These are phyloP conservation scores for Hydractinia symbiolongicarpus DNA, from an alignment of 30 jellyfish, hydroid and myxozoan species.

Conservation along the genomic window DNA sequence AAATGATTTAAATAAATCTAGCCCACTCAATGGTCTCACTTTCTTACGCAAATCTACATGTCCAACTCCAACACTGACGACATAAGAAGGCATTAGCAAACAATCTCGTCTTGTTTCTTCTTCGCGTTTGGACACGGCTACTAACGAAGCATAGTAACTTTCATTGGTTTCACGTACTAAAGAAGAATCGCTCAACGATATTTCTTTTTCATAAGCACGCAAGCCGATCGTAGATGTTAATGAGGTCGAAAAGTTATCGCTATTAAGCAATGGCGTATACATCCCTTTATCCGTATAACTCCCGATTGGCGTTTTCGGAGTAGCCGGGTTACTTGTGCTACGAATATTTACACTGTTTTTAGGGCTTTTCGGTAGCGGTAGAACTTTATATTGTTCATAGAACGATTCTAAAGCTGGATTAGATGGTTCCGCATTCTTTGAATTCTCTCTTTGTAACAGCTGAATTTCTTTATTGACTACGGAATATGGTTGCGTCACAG, in stretches of 20 bases:
- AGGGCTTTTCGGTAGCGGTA: constrained; percentile 22
- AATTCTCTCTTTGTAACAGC: not conserved
- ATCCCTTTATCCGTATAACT: constrained; percentile 28
- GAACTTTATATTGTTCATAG: constrained; percentile 10
- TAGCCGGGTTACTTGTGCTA: not conserved
- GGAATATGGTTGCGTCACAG: constrained; percentile 43
- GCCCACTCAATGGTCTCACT: not conserved
- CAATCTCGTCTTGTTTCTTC: constrained; percentile 37
- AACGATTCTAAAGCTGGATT: too few species aligned
- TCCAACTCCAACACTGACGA: constrained; percentile 79
- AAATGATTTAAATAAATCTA: not conserved
- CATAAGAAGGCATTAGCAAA: constrained; percentile 65
- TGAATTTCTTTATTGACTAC: constrained; percentile 22
- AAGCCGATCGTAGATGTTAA: constrained; percentile 48
- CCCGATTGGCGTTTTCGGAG: not conserved
- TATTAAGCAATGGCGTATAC: constrained; percentile 63
- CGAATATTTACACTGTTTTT: not conserved
- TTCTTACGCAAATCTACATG: constrained; percentile 59
- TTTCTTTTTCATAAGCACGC: constrained; percentile 45
- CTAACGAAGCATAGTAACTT: constrained; percentile 62
- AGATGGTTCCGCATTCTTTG: not conserved
- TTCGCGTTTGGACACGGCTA: constrained; percentile 58
- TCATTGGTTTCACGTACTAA: constrained; percentile 54
- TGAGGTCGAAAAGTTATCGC: constrained; percentile 11
- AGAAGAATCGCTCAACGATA: constrained; percentile 49